Evolutionary conservation across 2,888 invertebrate genomes (phyloP), one percentile per base, ranked within the genome.

Genomic region (Imbricaverruca yamaguchii): DNA sequence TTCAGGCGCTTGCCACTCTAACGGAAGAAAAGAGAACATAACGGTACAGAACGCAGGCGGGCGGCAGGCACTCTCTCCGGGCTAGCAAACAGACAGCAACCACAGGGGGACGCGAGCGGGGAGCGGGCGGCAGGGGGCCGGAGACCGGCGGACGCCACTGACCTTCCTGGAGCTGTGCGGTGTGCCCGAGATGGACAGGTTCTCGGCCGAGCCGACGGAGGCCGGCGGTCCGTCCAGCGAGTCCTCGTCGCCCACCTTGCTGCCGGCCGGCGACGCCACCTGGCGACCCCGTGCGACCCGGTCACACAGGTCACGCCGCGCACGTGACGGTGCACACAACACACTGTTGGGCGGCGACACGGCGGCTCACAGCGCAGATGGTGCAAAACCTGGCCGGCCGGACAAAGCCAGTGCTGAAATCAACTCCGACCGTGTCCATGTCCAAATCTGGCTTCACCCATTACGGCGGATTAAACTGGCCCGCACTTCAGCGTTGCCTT

Each of bases 201-300:
- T 83, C 53, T 83, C 84, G 56, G 83, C 84, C 21, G 94, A 94
- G 80, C 93, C 93, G 21, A 95, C 91, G 0, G 95, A 94, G 3
- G 91, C 91, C 86, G 95, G 90, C 87, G 94, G 91, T 83, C 92
- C 92, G 86, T 94, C 94, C 85, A 94, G 88, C 0, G 94, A 94
- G 86, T 94, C 94, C 85, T 94, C 94, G 81, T 85, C 85, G 80
- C 85, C 85, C 81, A n/a, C 85, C 84, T 82, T 86, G 86, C 84
- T 87, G 84, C 81, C 81, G 39, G 80, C 82, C 67, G 86, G 85
- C 84, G 89, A 85, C 80, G 61, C 78, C 53, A 55, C 80, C 53
- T 39, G 80, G 11, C 15, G 78, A 25, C 18, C 69, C 80, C 23
- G 53, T 61, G 13, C 25, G 23, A 15, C 15, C n/a, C 56, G 67